A percentile compares a stretch with the other conserved stretches of the same genome.
Evolutionary conservation across 2,113 vertebrate genomes (phyloP).

Genomic region (Phoxinus phoxinus): DNA sequence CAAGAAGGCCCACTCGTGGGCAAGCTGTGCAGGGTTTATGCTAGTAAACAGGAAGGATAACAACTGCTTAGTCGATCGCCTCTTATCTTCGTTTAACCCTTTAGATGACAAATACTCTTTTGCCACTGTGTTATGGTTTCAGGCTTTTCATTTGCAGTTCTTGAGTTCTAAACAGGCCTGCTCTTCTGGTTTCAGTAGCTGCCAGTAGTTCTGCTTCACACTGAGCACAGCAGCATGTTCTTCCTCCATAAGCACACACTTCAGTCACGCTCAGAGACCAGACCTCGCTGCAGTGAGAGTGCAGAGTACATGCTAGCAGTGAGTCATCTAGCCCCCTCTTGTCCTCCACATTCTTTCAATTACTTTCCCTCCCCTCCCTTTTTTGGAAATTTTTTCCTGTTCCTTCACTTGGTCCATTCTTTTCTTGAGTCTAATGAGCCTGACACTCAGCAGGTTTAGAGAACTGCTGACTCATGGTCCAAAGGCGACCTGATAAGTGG

Average conservation of each 20-base stretch:
- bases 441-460: slow-evolving; percentile 6
- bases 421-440: slow-evolving; percentile 18
- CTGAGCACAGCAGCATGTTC: slow-evolving; percentile 34
- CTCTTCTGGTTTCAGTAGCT: slow-evolving; percentile 24
- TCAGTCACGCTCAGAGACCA: neutral
- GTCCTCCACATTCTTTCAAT: slow-evolving; percentile 18
- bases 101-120: slow-evolving; percentile 49
- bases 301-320: slow-evolving; percentile 24
- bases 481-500: neutral
- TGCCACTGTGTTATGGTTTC: slow-evolving; percentile 54
- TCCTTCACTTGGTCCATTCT: neutral
- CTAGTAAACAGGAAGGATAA: slow-evolving; percentile 35
- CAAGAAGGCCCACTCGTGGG: neutral
- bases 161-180: neutral
- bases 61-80: slow-evolving; percentile 55
- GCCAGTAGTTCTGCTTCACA: slow-evolving; percentile 17
- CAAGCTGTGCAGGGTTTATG: slow-evolving; percentile 28
- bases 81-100: slow-evolving; percentile 63
- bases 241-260: slow-evolving; percentile 20
- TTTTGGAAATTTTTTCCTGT: neutral
- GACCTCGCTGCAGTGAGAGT: slow-evolving; percentile 28
- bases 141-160: neutral
- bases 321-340: slow-evolving; percentile 39
- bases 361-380: neutral
- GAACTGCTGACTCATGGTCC: slow-evolving; percentile 22